These are phyloP conservation scores for Zapornia atra DNA, from an alignment of 2,113 vertebrate genomes.

Conservation along the genomic window DNA sequence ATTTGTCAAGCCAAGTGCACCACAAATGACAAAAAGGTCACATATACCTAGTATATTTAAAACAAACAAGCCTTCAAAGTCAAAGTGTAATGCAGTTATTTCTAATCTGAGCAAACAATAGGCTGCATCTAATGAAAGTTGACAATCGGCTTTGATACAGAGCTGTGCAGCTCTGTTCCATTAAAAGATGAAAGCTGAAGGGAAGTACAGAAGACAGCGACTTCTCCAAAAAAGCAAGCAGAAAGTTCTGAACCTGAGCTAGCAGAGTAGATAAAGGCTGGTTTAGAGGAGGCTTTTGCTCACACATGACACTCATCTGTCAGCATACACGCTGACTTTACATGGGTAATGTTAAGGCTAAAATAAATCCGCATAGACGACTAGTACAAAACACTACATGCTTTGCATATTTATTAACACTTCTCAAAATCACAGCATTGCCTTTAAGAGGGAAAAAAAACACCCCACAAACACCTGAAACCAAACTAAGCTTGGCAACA, in stretches of 20 bases:
- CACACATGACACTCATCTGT: background rate
- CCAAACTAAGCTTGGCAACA: background rate
- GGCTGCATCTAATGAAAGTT: slow-evolving; percentile 56
- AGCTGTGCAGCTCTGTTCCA: slow-evolving; percentile 51
- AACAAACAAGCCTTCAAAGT: slow-evolving; percentile 59
- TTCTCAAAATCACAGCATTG: background rate
- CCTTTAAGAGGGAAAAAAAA: background rate
- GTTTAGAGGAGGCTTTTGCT: background rate
- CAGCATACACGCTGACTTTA: background rate
- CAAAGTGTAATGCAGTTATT: slow-evolving; percentile 64
- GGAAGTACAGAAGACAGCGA: slow-evolving; percentile 27
- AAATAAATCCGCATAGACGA: background rate
- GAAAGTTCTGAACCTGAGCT: slow-evolving; percentile 54
- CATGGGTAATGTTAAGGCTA: background rate
- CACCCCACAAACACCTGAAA: background rate
- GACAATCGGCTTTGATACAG: slow-evolving; percentile 68
- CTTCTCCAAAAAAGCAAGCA: slow-evolving; percentile 19
- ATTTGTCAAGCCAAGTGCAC: slow-evolving; percentile 45
- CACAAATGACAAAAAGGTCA: slow-evolving; percentile 60
- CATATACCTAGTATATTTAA: slow-evolving; percentile 37
- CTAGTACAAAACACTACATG: background rate
- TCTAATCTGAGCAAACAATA: slow-evolving; percentile 66
- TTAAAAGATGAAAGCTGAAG: slow-evolving; percentile 55
- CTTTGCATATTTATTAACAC: background rate
- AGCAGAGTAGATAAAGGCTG: background rate